phyloP scores from a whole-genome alignment of 2,797 vertebrate species.

The Melopsittacus undulatus region DNA sequence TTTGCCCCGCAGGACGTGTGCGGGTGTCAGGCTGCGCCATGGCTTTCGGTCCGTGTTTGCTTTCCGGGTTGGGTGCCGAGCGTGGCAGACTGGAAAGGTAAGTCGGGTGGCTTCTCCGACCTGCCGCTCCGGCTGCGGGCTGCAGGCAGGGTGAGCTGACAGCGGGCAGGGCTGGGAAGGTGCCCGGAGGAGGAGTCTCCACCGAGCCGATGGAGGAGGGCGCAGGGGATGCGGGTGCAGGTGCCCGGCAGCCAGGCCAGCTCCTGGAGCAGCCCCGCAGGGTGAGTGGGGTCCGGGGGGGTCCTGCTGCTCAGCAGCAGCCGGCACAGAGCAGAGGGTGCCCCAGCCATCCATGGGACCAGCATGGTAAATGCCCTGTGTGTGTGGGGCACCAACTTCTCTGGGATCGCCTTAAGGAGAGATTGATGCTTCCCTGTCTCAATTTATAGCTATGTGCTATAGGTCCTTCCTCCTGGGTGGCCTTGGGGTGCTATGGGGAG shows the following conservation, averaged over 20 bases:
- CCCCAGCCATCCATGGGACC: not conserved
- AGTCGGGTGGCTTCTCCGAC: not conserved
- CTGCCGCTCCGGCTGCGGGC: not conserved
- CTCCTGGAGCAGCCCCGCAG: not conserved
- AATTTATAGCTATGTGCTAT: not conserved
- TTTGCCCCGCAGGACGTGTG: not conserved
- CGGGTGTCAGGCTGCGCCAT: not conserved
- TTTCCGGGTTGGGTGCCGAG: constrained; percentile 6
- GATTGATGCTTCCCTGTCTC: not conserved
- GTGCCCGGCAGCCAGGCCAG: not conserved
- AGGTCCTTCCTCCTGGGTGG: not conserved
- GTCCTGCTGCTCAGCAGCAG: not conserved
- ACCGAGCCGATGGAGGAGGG: not conserved
- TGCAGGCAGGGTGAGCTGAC: not conserved
- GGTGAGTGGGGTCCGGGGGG: constrained; percentile 16
- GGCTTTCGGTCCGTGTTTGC: constrained; percentile 15
- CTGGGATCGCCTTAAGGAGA: not conserved
- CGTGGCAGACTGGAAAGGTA: constrained; percentile 14
- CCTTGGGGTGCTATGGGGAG: not conserved
- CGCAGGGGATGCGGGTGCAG: constrained; percentile 9
- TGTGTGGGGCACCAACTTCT: not conserved
- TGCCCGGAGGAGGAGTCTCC: constrained; percentile 54
- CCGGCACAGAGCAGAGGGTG: not conserved
- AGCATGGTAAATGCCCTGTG: not conserved
- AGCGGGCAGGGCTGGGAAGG: constrained; percentile 5